Evolutionary conservation across 2,113 vertebrate genomes (phyloP), one percentile per base, ranked within the genome.

Genomic region (Petroica traversi): DNA sequence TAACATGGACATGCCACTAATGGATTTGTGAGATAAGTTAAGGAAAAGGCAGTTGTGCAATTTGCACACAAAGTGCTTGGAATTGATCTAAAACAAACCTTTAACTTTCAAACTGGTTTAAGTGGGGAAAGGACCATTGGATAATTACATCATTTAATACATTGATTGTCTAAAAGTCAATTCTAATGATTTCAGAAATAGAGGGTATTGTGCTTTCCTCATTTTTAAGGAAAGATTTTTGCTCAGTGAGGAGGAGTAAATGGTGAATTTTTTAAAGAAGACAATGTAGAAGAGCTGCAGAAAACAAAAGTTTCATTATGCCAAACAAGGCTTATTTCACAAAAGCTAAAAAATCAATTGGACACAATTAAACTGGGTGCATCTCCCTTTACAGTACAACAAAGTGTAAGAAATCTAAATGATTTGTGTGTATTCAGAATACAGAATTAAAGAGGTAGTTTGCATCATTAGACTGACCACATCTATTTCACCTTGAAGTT

Each of bases 231-330:
- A 93, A 96, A 97, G 81, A 96, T 96, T 97, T 98, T 96, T 97
- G 95, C 96, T 97, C 96, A 81, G 88, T 90, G 95, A 28, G 38
- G 76, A 76, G 81, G 38, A 96, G 88, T 89, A 97, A 98, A 96
- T 95, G 96, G 94, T 82, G 78, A 93, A 77, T 95, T 88, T 98
- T 98, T 97, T 89, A 92, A 94, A 92, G 82, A 73, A 97, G 95
- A 98, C 98, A 98, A 98, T 98, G 97, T 91, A 96, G 97, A 97
- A 97, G 97, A 97, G 97, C 98, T 98, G 98, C 98, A 97, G 97
- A 98, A 98, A 98, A 99, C 98, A 99, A 99, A 99, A 98, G 98
- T 99, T 99, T 98, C 99, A 99, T 99, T 99, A 98, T 98, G 98
- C 97, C 98, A 99, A 99, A 99, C 98, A 98, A 98, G 98, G 98